These are phyloP conservation scores for Parauchenoglanis ngamensis DNA, from an alignment of 2,797 vertebrate species.

Conservation along the genomic window DNA sequence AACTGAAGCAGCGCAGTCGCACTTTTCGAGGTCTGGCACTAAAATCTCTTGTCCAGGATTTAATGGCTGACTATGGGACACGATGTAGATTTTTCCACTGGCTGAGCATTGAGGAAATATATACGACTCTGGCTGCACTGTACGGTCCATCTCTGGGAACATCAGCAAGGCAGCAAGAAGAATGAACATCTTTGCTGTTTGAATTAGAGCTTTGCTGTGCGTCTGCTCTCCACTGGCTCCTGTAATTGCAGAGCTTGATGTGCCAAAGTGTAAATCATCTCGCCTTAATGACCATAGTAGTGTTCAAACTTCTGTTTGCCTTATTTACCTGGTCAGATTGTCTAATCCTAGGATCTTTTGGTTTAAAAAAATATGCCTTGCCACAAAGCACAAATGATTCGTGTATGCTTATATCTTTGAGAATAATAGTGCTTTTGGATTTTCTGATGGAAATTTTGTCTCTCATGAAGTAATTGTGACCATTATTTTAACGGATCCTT, in stretches of 20 bases:
- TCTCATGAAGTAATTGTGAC: background rate
- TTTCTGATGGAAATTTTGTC: background rate
- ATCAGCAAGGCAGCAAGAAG: constrained; percentile 59
- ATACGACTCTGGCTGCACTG: constrained; percentile 60
- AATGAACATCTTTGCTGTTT: constrained; percentile 52
- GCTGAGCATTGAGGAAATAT: constrained; percentile 64
- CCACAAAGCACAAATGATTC: background rate
- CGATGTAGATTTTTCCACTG: constrained; percentile 69
- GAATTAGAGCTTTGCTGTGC: constrained; percentile 49
- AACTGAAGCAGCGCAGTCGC: background rate
- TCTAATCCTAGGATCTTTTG: background rate
- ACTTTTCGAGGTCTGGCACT: constrained; percentile 11
- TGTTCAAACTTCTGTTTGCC: background rate
- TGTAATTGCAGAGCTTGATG: constrained; percentile 77
- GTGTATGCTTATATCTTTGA: background rate
- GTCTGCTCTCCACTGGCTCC: constrained; percentile 70
- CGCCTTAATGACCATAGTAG: constrained; percentile 55
- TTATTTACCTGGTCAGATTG: constrained; percentile 4
- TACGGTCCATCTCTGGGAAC: constrained; percentile 57
- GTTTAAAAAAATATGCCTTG: background rate
- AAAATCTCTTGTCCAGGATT: constrained; percentile 27
- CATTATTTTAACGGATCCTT: background rate
- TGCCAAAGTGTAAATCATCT: constrained; percentile 67
- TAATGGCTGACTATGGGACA: constrained; percentile 25
- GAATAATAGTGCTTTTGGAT: background rate